phyloP scores from a whole-genome alignment of 2,888 invertebrate species.

The Leptogaster cylindrica region DNA sequence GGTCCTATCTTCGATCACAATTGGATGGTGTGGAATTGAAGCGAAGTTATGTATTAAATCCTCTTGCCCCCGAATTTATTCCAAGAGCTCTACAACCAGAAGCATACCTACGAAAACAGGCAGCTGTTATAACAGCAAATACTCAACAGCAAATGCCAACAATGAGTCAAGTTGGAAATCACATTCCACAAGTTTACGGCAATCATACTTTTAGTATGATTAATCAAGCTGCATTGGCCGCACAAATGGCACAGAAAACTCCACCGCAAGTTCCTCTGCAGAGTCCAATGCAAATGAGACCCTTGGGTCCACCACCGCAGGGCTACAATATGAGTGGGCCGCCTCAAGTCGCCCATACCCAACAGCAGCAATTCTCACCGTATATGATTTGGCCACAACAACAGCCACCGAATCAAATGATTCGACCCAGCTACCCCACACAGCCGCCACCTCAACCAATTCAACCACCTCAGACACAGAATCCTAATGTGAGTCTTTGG shows the following conservation, averaged over 20 bases:
- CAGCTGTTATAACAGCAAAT: constrained; percentile 51
- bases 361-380: constrained; percentile 54
- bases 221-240: constrained; percentile 51
- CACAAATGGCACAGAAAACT: constrained; percentile 51
- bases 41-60: constrained; percentile 79
- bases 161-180: constrained; percentile 9
- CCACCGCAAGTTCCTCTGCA: constrained; percentile 49
- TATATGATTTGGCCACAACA: constrained; percentile 60
- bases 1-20: constrained; percentile 71
- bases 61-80: constrained; percentile 80
- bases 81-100: constrained; percentile 67
- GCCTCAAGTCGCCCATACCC: constrained; percentile 31
- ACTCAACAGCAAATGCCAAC: constrained; percentile 44
- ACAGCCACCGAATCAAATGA: constrained; percentile 50
- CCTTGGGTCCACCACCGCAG: constrained; percentile 48
- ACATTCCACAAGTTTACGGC: constrained; percentile 47
- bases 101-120: constrained; percentile 62
- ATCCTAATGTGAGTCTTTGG: constrained; percentile 61
- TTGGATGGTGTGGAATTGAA: constrained; percentile 77
- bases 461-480: constrained; percentile 53
- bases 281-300: constrained; percentile 52
- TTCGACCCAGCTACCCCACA: constrained; percentile 45
- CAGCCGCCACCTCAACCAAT: constrained; percentile 52
- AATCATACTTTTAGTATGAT: constrained; percentile 53
- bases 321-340: constrained; percentile 53